phyloP scores from a whole-genome alignment of 2,113 vertebrate species.

The Chrysemys picta region DNA sequence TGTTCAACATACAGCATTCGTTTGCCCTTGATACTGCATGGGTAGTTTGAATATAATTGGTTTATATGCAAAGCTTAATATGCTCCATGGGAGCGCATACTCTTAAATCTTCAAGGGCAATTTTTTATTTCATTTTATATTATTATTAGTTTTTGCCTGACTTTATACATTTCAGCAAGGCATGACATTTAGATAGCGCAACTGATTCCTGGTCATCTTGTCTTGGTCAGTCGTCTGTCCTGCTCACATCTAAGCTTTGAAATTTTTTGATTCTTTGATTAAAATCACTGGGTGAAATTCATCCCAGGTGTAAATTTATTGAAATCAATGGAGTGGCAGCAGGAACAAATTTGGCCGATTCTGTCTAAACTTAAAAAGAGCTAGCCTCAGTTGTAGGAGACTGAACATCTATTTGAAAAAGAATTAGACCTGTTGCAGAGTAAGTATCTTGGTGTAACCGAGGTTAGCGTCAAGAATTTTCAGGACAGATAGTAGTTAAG shows the following conservation, averaged over 20 bases:
- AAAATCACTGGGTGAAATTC: fast-evolving
- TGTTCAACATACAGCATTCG: not conserved
- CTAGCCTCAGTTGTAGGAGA: not conserved
- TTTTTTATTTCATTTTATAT: not conserved
- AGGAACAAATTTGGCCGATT: not conserved
- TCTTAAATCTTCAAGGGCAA: not conserved
- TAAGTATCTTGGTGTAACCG: not conserved
- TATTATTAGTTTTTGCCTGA: not conserved
- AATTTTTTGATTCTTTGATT: not conserved
- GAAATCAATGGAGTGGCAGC: not conserved
- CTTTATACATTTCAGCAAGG: not conserved
- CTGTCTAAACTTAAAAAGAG: not conserved
- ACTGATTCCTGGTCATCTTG: not conserved
- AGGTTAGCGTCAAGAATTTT: not conserved
- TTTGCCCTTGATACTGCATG: not conserved
- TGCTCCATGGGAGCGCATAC: not conserved
- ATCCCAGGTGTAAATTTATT: not conserved
- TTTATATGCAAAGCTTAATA: not conserved
- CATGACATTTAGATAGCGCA: not conserved
- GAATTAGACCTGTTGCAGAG: not conserved
- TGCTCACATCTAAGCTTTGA: fast-evolving
- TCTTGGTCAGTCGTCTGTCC: not conserved
- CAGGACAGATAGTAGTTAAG: not conserved
- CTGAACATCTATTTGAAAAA: not conserved
- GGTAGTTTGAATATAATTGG: not conserved